Percentiles rank a stretch among this genome's conserved stretches.
Evolutionary conservation across 2,888 invertebrate species (phyloP).

Genomic region (Petrophora chlorosata): DNA sequence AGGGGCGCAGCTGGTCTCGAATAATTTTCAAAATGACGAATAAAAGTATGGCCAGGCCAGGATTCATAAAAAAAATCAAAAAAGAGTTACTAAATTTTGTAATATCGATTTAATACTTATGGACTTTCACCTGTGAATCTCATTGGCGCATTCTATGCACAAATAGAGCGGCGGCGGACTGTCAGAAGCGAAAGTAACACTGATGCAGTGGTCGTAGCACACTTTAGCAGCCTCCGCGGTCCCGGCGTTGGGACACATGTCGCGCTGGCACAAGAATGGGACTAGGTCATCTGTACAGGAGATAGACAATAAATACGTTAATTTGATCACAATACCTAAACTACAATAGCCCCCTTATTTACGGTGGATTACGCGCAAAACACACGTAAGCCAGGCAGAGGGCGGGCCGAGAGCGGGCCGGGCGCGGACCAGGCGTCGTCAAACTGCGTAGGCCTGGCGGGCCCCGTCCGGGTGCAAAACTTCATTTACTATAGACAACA

Average conservation of each 20-base stretch:
- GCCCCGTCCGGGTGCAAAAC: no score
- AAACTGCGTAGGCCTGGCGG: no score
- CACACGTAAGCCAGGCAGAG: no score
- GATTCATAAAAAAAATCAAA: neutral
- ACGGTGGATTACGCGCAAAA: no score
- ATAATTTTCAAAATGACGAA: no score
- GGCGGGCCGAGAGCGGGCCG: no score
- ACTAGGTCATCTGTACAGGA: slow-evolving; percentile 86
- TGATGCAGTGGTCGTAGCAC: slow-evolving; percentile 96
- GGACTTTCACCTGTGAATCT: slow-evolving; percentile 88
- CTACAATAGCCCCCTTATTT: no score
- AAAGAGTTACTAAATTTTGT: no score
- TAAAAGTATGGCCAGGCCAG: no score
- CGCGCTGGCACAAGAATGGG: slow-evolving; percentile 94
- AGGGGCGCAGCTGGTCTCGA: no score
- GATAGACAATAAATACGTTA: slow-evolving; percentile 11
- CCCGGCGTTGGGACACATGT: slow-evolving; percentile 94
- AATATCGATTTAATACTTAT: neutral
- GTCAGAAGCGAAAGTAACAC: slow-evolving; percentile 93
- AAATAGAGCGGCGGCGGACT: slow-evolving; percentile 97
- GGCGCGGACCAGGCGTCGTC: no score
- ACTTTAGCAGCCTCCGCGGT: slow-evolving; percentile 95
- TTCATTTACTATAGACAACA: no score
- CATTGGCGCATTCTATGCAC: slow-evolving; percentile 97
- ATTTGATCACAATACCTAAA: neutral